These are phyloP conservation scores for Myotis pilosus DNA, from an alignment of 2,797 vertebrate genomes.

Conservation along the genomic window DNA sequence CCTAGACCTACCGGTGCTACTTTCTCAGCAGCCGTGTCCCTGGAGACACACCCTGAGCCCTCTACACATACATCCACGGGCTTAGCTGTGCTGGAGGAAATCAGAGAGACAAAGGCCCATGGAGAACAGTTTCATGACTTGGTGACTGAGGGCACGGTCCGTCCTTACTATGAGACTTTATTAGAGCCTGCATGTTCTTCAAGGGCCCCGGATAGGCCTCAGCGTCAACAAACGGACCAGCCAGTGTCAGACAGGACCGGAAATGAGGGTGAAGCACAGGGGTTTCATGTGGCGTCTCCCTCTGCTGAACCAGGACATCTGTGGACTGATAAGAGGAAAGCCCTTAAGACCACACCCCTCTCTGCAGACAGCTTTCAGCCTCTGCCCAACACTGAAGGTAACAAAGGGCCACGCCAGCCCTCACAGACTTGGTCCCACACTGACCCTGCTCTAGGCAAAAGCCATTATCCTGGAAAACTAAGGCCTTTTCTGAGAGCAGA, in stretches of 20 bases:
- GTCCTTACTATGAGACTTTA: slow-evolving; percentile 78
- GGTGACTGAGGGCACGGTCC: neutral
- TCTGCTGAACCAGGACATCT: neutral
- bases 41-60: neutral
- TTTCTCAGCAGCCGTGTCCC: neutral
- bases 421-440: neutral
- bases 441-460: neutral
- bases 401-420: neutral
- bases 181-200: slow-evolving; percentile 50
- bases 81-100: slow-evolving; percentile 51
- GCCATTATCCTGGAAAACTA: neutral
- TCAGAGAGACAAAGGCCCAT: slow-evolving; percentile 1
- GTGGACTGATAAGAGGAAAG: neutral
- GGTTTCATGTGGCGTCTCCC: neutral
- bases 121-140: slow-evolving; percentile 17
- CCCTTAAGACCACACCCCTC: neutral
- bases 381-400: neutral
- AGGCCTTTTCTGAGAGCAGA: neutral
- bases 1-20: neutral
- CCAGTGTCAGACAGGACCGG: neutral
- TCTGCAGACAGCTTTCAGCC: neutral
- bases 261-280: neutral
- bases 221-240: neutral
- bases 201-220: neutral
- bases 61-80: neutral